phyloP scores from a whole-genome alignment of 2,888 invertebrate species.

The Meta bourneti region DNA sequence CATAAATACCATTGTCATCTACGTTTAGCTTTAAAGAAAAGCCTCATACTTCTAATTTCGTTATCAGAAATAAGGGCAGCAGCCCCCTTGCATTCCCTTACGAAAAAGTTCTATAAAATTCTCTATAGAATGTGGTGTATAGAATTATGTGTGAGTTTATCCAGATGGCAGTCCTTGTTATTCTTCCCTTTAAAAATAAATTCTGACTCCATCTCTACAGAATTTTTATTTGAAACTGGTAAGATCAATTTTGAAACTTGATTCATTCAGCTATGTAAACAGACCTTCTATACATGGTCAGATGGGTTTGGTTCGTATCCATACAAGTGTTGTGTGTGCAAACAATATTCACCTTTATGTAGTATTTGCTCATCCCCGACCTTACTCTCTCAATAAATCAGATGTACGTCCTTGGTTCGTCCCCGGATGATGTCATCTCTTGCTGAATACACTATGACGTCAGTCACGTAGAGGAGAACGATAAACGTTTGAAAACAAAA shows the following conservation, averaged over 20 bases:
- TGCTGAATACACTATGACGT: conserved; percentile 48
- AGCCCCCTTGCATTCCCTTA: too few species aligned
- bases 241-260: not conserved
- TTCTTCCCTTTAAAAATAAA: not conserved
- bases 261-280: not conserved
- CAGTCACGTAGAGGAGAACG: conserved; percentile 32
- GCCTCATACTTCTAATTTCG: too few species aligned
- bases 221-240: not conserved
- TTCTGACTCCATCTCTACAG: not conserved
- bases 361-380: conserved; percentile 45
- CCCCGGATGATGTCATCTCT: conserved; percentile 44
- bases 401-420: conserved; percentile 50
- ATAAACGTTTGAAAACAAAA: conserved; percentile 27
- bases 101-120: too few species aligned
- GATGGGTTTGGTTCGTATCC: not conserved
- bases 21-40: too few species aligned
- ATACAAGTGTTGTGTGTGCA: conserved; percentile 28
- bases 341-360: conserved; percentile 37
- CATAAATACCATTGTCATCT: too few species aligned
- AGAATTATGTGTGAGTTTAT: too few species aligned
- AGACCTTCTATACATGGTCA: not conserved
- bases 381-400: conserved; percentile 61
- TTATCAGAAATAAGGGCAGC: too few species aligned
- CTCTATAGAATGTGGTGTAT: too few species aligned
- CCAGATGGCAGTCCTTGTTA: not conserved